phyloP scores from a whole-genome alignment of 2,113 vertebrate genomes.

The Manacus vitellinus region DNA sequence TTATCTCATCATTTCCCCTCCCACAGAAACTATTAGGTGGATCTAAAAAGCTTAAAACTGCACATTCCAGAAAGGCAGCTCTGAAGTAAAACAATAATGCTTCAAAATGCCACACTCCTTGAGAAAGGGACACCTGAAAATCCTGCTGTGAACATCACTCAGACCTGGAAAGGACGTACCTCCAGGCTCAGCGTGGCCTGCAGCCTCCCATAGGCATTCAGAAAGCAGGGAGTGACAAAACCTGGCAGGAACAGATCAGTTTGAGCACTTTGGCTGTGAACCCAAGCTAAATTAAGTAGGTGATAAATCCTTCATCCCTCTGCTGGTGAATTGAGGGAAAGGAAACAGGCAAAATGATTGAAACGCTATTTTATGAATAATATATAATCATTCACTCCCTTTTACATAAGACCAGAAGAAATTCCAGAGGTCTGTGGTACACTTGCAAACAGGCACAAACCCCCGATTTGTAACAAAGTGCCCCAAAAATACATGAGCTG shows the following conservation, averaged over 20 bases:
- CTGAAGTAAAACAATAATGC: background rate
- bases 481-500: background rate
- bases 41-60: background rate
- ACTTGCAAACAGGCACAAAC: background rate
- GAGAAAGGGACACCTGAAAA: background rate
- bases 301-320: background rate
- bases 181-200: background rate
- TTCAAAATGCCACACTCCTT: background rate
- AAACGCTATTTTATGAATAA: background rate
- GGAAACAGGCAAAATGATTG: background rate
- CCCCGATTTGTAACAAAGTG: background rate
- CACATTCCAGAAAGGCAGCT: background rate
- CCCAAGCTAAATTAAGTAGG: background rate
- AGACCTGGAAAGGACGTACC: background rate
- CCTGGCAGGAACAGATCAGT: background rate
- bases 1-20: background rate
- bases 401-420: background rate
- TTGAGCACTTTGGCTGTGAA: background rate
- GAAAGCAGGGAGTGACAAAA: background rate
- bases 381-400: background rate
- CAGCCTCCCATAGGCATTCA: rapidly evolving
- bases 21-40: background rate
- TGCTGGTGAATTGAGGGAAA: background rate
- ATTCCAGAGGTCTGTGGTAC: background rate
- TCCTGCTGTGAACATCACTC: background rate